Percentiles rank a stretch among this genome's conserved stretches.
phyloP scores from a whole-genome alignment of 2,797 vertebrate species.

The Chromobotia macracanthus region DNA sequence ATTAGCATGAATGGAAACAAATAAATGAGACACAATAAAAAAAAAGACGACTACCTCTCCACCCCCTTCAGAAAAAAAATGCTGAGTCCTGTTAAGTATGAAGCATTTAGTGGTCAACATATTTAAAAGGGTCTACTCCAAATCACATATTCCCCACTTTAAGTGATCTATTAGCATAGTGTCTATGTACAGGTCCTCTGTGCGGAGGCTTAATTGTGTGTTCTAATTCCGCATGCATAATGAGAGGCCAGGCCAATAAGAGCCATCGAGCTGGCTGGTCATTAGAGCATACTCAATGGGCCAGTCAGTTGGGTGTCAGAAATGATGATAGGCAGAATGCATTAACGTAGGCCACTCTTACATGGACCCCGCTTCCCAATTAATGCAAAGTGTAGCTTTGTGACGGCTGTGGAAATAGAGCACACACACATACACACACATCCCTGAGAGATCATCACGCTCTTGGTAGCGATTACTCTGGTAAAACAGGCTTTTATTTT shows the following conservation, averaged over 20 bases:
- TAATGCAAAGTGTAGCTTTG: slow-evolving; percentile 60
- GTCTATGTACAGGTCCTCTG: slow-evolving; percentile 67
- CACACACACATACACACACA: slow-evolving; percentile 8
- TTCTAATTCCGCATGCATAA: slow-evolving; percentile 68
- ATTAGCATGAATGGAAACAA: slow-evolving; percentile 70
- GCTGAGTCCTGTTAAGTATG: slow-evolving; percentile 70
- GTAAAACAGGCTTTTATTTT: slow-evolving; percentile 23
- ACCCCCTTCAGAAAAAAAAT: slow-evolving; percentile 40
- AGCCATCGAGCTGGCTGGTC: slow-evolving; percentile 63
- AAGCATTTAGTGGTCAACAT: slow-evolving; percentile 67
- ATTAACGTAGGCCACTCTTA: slow-evolving; percentile 57
- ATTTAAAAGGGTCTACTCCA: slow-evolving; percentile 70
- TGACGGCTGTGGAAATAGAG: slow-evolving; percentile 40
- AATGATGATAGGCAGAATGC: slow-evolving; percentile 67
- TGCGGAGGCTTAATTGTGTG: slow-evolving; percentile 64
- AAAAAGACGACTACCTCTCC: slow-evolving; percentile 80
- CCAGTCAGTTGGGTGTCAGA: slow-evolving; percentile 67
- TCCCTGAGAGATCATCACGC: slow-evolving; percentile 34
- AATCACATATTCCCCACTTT: slow-evolving; percentile 68
- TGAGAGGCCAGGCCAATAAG: slow-evolving; percentile 62
- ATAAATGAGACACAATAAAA: slow-evolving; percentile 66
- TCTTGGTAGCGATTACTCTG: slow-evolving; percentile 26
- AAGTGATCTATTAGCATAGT: slow-evolving; percentile 71
- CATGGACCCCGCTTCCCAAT: slow-evolving; percentile 56
- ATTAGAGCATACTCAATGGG: slow-evolving; percentile 65